These are phyloP conservation scores for Cephalopachus bancanus DNA, from an alignment of 2,797 vertebrate genomes.

Conservation along the genomic window DNA sequence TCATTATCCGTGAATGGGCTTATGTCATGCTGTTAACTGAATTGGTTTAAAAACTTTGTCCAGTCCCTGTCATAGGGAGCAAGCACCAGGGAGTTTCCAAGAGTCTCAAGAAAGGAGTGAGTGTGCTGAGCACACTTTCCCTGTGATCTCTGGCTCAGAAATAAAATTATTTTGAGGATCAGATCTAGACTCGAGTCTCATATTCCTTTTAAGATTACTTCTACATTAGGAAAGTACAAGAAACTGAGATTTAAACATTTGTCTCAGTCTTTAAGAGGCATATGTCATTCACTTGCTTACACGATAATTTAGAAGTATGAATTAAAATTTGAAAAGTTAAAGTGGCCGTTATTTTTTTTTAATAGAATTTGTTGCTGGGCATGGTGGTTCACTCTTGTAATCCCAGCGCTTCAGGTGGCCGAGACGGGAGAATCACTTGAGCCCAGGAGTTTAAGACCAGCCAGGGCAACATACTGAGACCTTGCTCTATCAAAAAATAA, in stretches of 20 bases:
- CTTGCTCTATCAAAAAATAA: too few species aligned
- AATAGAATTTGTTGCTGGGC: too few species aligned
- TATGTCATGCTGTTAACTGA: neutral
- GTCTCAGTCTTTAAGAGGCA: neutral
- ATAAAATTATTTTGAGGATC: constrained; percentile 12
- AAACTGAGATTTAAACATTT: constrained; percentile 28
- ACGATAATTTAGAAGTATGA: constrained; percentile 4
- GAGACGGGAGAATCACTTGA: too few species aligned
- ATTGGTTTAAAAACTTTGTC: neutral
- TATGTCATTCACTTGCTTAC: neutral
- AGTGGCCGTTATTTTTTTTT: neutral
- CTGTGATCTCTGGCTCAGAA: neutral
- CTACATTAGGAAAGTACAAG: neutral
- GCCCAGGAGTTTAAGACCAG: too few species aligned
- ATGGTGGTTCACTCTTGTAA: too few species aligned
- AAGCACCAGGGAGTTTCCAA: neutral
- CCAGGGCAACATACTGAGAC: too few species aligned
- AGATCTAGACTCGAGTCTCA: neutral
- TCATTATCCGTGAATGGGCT: constrained; percentile 22
- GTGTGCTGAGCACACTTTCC: neutral
- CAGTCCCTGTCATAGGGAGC: neutral
- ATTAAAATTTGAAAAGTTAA: neutral
- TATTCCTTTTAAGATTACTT: constrained; percentile 24
- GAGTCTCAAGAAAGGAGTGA: neutral
- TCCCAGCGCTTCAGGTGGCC: too few species aligned